Evolutionary conservation across 2,113 vertebrate genomes (phyloP).

Genomic region (Hoplias malabaricus): DNA sequence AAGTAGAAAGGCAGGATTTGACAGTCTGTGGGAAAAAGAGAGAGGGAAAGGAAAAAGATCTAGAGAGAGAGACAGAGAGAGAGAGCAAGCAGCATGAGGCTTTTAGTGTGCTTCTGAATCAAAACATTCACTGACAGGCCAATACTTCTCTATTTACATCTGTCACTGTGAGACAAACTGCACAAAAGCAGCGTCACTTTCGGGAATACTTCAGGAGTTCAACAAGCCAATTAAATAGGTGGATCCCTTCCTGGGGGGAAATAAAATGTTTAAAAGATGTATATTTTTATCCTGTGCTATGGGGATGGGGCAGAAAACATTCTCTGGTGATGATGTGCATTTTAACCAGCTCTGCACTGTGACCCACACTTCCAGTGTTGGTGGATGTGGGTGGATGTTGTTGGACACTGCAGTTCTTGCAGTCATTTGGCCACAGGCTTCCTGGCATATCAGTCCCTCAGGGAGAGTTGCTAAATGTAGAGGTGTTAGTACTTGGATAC

Average conservation of each 20-base stretch:
- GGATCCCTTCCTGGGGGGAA: background rate
- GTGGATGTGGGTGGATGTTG: background rate
- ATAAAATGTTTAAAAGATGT: background rate
- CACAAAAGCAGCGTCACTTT: constrained; percentile 25
- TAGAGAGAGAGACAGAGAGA: background rate
- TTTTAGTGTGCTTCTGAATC: constrained; percentile 4
- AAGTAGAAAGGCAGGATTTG: constrained; percentile 39
- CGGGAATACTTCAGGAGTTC: constrained; percentile 11
- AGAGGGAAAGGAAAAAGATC: background rate
- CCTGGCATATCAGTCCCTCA: background rate
- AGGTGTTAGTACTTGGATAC: constrained; percentile 17
- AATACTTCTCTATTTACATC: constrained; percentile 29
- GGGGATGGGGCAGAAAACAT: background rate
- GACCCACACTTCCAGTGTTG: background rate
- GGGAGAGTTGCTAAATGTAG: background rate
- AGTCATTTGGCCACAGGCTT: background rate
- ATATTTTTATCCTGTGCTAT: background rate
- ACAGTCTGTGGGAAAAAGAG: constrained; percentile 12
- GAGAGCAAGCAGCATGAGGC: background rate
- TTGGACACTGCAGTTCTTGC: background rate
- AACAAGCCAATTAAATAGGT: constrained; percentile 10
- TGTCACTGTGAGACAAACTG: constrained; percentile 33
- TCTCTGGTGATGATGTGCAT: background rate
- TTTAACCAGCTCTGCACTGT: background rate
- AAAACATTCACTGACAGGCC: constrained; percentile 32